These are phyloP conservation scores for Siphamia tubifer DNA, from an alignment of 2,113 vertebrate genomes.

Conservation along the genomic window DNA sequence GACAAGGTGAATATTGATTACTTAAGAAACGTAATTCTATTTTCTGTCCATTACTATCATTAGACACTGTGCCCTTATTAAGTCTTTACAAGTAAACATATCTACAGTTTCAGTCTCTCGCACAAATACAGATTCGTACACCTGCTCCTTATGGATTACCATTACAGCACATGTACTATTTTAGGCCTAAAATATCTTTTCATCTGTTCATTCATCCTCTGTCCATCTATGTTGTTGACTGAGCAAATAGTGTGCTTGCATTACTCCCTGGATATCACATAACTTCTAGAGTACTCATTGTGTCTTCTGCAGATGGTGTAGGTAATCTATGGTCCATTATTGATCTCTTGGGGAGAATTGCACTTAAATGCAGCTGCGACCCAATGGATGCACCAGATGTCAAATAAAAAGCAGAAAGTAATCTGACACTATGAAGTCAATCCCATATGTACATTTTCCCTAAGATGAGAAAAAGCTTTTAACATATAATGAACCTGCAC, in stretches of 20 bases:
- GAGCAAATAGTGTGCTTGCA: conserved; percentile 43
- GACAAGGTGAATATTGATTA: too few species aligned
- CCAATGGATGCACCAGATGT: conserved; percentile 32
- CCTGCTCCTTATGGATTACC: background rate
- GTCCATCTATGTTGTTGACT: conserved; percentile 25
- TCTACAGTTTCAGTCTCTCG: too few species aligned
- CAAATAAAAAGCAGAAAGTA: background rate
- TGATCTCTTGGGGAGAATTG: conserved; percentile 50
- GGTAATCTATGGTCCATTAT: conserved; percentile 50
- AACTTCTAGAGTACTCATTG: conserved; percentile 38
- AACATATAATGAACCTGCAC: background rate
- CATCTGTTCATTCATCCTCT: conserved; percentile 12
- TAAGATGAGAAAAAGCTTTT: conserved; percentile 29
- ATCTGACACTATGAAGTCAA: conserved; percentile 57
- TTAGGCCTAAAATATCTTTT: background rate
- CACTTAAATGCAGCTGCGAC: conserved; percentile 37
- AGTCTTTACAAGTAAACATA: too few species aligned
- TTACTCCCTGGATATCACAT: conserved; percentile 14
- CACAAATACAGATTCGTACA: conserved; percentile 1
- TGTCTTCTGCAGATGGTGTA: conserved; percentile 29
- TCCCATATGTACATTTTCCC: conserved; percentile 24
- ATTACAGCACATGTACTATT: background rate
- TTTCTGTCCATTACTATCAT: too few species aligned
- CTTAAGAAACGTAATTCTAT: too few species aligned
- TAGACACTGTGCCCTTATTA: too few species aligned